Conservation (phyloP, 2,113 vertebrate species). For the Mugil cephalus region DNA sequence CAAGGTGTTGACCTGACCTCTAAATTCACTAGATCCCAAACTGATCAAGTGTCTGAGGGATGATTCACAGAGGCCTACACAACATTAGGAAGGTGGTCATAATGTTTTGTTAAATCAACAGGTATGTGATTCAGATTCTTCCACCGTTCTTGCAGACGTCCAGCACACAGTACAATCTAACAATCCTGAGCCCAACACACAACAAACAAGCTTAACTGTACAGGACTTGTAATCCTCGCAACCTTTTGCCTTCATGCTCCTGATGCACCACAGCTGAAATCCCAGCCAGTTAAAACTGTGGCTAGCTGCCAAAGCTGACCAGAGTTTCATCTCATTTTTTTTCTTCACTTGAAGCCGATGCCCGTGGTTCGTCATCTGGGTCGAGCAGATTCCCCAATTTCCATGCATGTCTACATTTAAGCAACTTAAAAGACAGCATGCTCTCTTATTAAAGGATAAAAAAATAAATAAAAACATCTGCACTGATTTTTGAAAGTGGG, state of each 20-base stretch:
- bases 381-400: slow-evolving; percentile 4
- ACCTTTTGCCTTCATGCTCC: slow-evolving; percentile 24
- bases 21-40: too few relatives aligned
- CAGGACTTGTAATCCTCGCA: slow-evolving; percentile 14
- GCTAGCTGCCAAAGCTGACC: slow-evolving; percentile 31
- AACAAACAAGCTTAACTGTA: slow-evolving; percentile 10
- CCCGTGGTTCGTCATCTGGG: neutral
- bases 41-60: too few relatives aligned
- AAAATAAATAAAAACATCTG: slow-evolving; percentile 26
- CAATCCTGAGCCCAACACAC: neutral
- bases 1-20: too few relatives aligned
- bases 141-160: neutral
- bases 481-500: slow-evolving; percentile 25
- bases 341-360: neutral
- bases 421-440: neutral
- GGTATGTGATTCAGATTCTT: neutral
- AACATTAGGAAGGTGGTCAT: too few relatives aligned
- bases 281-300: slow-evolving; percentile 9
- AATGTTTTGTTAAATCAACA: neutral
- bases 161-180: neutral
- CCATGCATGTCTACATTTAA: neutral
- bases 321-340: slow-evolving; percentile 4
- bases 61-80: too few relatives aligned
- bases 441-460: neutral
- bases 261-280: neutral